Base-by-base conservation (phyloP, 92 coral and sea anemone genomes). In the Isaurus tuberculatus region DNA sequence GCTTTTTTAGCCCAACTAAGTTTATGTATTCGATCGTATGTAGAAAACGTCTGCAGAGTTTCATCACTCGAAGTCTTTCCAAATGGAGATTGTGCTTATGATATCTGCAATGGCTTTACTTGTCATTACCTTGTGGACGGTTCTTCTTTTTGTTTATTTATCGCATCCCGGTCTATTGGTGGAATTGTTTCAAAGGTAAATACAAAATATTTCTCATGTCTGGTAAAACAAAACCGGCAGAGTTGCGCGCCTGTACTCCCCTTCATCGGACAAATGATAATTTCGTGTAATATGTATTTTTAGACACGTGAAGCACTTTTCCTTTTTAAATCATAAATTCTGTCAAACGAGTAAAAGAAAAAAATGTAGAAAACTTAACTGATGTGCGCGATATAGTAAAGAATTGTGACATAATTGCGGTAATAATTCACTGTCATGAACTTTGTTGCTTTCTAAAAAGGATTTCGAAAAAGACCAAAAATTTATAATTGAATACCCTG, bases 161-260 rank as follows among this genome's bases (percentile, higher is more conserved):
- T 33, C 86, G 33, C 51, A 83, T 67, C 92, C 92, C 0, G 58
- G 83, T 9, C 73, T 85, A 19, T 69, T 89, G 29, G 86, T 89
- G 42, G 92, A 89, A 49, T 8, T 85, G 37, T 73, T 85, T 73
- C 86, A 89, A n/a, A 85, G 92, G 92, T 89, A 89, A 53, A 80
- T 2, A 34, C 0, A 29, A 20, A 10, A 29, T 19, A 17, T 29
- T 30, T 6, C 16, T 17, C 6, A 14, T 31, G 23, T 61, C 16
- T 19, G 22, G 40, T 23, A 25, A 8, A 14, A 23, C 28, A n/a
- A 22, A 20, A 4, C 9, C 34, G 14, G 26, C 6, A 26, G 2
- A 0, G 29, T 63, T 2, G 3, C 16, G 16, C 17, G 27, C 27
- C 14, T 26, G 5, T 63, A 25, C 33, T 63, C 17, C 13, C 19